Base-by-base conservation (phyloP, 2,888 invertebrate species). In the Drosophila eohydei region DNA sequence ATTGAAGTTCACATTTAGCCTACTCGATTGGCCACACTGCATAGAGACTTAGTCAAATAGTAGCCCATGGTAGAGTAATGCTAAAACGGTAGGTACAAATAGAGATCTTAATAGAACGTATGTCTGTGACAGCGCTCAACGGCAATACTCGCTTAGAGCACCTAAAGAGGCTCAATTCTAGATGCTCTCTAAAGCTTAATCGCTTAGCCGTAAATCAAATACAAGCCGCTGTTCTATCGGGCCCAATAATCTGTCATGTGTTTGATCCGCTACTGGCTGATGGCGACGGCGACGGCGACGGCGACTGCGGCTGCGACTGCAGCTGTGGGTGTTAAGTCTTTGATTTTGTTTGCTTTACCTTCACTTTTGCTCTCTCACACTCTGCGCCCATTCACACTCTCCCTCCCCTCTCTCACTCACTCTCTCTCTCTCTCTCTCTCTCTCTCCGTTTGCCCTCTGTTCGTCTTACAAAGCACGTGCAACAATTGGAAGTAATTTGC, bases 261-360 rank as follows among this genome's bases (percentile, higher is more conserved):
- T 2, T 9, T 9, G 34, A 60, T 64, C 16, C 73, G 78, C 30
- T 28, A 55, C 78, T 58, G 68, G 0, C 2, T 11, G 3, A 21
- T 21, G 21, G 21, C 40, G 8, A 14, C 41, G 30, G 28, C 34
- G 38, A n/a, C 9, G 28, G 36, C n/a, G 51, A n/a, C 14, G 12
- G 26, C 64, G 59, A 1, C 9, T n/a, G 4, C 34, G 11, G n/a
- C 46, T 36, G 38, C 43, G 34, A 8, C 9, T 34, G 32, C 14
- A 38, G 8, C 54, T 40, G 81, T 60, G 56, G 59, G 64, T 71
- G 70, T 62, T 69, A 70, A 59, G 34, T 59, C 59, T 62, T 58
- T 60, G 57, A 63, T 73, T 79, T 56, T 78, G 56, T 85, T 82
- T 71, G 56, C 55, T 62, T 80, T 82, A 85, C 81, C 78, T 82